Evolutionary conservation across 2,113 vertebrate species (phyloP), one percentile per base, ranked within the genome.

Genomic region (Macquaria ambigua): DNA sequence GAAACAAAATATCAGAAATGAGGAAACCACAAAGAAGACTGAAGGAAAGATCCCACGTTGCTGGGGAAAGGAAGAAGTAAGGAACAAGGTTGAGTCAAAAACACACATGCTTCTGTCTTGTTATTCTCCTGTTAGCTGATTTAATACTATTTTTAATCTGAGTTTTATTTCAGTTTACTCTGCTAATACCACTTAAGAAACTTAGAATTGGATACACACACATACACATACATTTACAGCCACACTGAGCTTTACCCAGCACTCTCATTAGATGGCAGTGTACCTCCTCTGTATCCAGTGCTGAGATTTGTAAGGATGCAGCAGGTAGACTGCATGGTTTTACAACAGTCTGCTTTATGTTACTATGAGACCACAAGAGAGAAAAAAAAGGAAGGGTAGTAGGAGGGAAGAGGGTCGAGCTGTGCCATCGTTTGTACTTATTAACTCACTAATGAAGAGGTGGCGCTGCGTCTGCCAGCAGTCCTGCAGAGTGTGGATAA

Each of bases 381-480:
- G 0, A 23, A 37, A 3, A 48, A 34, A 56, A 34, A 34, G 8
- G 21, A 46, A 31, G 23, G 25, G 34, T 18, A 71, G 63, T 7
- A 56, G 69, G 62, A 50, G 68, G 77, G 46, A 21, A 48, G 31
- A 62, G 18, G 84, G 53, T 62, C 3, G 6, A 72, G 71, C 72
- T 58, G 66, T 76, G 69, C 82, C 34, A 50, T 62, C n/a, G 73
- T 89, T 94, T 89, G n/a, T 70, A 66, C 41, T 69, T 69, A 66
- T 80, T 10, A 67, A 97, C 97, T 98, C 96, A 98, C 97, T 97
- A 95, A 98, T 97, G 95, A 98, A 98, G 93, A 98, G 97, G 83
- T 97, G 96, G 76, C 86, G 93, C 93, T 96, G 96, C 72, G 97
- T 97, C 96, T 98, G 97, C 97, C 97, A 98, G 95, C 96, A 97